These are phyloP conservation scores for Cossypha caffra DNA, from an alignment of 2,797 vertebrate genomes.

Conservation along the genomic window DNA sequence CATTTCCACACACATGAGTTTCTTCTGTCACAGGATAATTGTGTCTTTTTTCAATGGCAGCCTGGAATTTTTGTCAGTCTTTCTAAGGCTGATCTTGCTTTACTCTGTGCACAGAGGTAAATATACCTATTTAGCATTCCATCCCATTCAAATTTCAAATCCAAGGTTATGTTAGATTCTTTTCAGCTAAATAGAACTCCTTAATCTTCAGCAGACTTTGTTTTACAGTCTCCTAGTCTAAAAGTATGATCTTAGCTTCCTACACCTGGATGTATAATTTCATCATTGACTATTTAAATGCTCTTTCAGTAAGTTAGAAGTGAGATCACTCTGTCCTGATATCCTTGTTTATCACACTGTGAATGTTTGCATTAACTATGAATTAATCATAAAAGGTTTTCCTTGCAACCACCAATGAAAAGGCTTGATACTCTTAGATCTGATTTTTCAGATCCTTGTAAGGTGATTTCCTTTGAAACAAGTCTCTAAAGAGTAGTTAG, in stretches of 20 bases:
- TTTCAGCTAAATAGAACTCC: neutral
- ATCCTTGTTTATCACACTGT: neutral
- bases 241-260: neutral
- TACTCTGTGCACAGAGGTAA: neutral
- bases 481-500: neutral
- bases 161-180: neutral
- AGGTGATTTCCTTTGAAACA: neutral
- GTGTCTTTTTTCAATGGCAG: neutral
- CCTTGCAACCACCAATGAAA: neutral
- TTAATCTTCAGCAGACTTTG: neutral
- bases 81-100: neutral
- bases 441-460: neutral
- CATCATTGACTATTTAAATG: neutral
- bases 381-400: neutral
- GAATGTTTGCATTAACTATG: neutral
- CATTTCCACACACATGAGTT: neutral
- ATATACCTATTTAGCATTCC: neutral
- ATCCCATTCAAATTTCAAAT: neutral
- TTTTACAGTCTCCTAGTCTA: neutral
- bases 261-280: neutral
- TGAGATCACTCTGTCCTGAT: neutral
- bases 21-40: neutral
- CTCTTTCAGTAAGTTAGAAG: neutral
- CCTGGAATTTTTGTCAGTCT: neutral
- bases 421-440: neutral